Conservation (phyloP, 1,140 invertebrate species). For the Diorhabda sublineata region DNA sequence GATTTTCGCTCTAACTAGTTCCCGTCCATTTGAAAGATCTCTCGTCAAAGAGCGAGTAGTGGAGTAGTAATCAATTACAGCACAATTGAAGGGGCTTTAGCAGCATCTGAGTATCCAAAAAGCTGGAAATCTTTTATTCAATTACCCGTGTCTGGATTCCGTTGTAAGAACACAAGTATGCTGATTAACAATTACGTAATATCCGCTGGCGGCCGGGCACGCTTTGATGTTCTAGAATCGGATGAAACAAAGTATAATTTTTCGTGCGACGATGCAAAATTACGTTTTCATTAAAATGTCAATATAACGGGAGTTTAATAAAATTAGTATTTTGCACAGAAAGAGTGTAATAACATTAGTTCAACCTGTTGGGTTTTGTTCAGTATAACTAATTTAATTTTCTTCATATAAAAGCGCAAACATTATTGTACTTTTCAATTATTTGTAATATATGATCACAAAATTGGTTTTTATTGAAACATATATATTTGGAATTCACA, state of each 20-base stretch:
- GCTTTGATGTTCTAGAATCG: conserved; percentile 36
- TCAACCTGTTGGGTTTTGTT: conserved; percentile 36
- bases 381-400: background rate
- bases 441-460: too few relatives aligned
- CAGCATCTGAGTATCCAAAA: conserved; percentile 13
- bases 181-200: conserved; percentile 30
- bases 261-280: conserved; percentile 33
- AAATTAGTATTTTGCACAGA: conserved; percentile 38
- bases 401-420: too few relatives aligned
- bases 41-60: background rate
- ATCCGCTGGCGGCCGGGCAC: conserved; percentile 10
- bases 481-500: too few relatives aligned
- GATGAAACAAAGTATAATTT: conserved; percentile 32
- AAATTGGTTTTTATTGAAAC: too few relatives aligned
- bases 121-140: conserved; percentile 20
- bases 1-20: background rate
- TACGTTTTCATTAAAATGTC: conserved; percentile 43
- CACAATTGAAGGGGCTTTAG: conserved; percentile 3
- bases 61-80: conserved; percentile 6
- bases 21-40: background rate
- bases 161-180: conserved; percentile 24
- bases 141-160: conserved; percentile 19
- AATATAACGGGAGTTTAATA: conserved; percentile 39
- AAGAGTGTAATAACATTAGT: conserved; percentile 37
- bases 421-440: too few relatives aligned